These are phyloP conservation scores for Pherbina coryleti DNA, from an alignment of 2,888 invertebrate genomes.

Conservation along the genomic window DNA sequence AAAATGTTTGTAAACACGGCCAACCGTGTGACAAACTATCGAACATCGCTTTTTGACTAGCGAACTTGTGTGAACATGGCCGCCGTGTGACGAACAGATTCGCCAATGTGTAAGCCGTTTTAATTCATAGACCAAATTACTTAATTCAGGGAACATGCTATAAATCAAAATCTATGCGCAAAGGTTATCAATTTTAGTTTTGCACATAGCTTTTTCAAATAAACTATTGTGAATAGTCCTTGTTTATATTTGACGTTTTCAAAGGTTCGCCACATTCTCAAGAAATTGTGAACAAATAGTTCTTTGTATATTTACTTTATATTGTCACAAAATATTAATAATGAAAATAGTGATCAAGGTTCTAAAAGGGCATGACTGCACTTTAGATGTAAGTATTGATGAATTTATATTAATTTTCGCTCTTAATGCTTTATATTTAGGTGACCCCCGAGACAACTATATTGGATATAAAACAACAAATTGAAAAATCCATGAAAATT, in stretches of 20 bases:
- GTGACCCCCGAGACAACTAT: constrained; percentile 74
- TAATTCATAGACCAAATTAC: no score
- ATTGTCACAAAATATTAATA: not conserved
- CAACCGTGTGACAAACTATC: no score
- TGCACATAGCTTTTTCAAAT: not conserved
- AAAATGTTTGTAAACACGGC: no score
- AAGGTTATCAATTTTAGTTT: not conserved
- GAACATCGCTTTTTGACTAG: no score
- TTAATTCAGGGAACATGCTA: no score
- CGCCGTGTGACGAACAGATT: no score
- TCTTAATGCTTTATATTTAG: constrained; percentile 58
- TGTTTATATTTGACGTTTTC: not conserved
- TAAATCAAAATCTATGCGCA: no score
- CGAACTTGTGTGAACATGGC: no score
- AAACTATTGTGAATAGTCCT: not conserved
- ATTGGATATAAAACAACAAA: constrained; percentile 77
- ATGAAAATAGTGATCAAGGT: constrained; percentile 83
- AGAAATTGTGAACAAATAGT: no score
- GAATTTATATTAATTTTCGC: not conserved
- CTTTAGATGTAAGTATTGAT: constrained; percentile 73
- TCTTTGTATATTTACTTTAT: not conserved
- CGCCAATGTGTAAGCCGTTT: no score
- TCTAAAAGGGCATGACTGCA: constrained; percentile 79
- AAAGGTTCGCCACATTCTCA: no score
- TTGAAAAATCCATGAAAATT: constrained; percentile 76